phyloP scores from a whole-genome alignment of 2,888 invertebrate species.

The Zele albiditarsus region DNA sequence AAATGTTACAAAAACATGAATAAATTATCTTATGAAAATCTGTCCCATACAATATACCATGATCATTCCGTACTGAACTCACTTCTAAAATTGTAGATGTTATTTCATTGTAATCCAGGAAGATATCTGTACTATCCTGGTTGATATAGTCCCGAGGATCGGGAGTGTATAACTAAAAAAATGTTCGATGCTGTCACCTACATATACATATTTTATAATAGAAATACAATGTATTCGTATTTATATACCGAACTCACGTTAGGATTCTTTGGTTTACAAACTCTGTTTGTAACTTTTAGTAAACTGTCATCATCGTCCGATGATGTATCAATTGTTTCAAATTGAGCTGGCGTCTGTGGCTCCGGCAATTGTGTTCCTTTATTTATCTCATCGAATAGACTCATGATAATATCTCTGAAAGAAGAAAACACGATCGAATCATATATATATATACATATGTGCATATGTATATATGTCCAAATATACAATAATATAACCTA shows the following conservation, averaged over 20 bases:
- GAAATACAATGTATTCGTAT: too few relatives aligned
- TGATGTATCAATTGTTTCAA: background rate
- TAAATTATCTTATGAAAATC: background rate
- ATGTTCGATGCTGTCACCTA: too few relatives aligned
- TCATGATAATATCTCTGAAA: background rate
- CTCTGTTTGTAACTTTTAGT: background rate
- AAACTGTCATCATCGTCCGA: background rate
- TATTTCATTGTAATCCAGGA: background rate
- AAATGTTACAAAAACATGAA: too few relatives aligned
- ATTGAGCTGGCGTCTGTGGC: background rate
- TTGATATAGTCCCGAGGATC: background rate
- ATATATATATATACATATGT: background rate
- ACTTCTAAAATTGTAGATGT: constrained; percentile 1
- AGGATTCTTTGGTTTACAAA: background rate
- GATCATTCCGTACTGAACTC: background rate
- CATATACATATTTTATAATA: too few relatives aligned
- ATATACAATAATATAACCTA: background rate
- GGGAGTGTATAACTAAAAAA: background rate
- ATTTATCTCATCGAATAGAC: constrained; percentile 1
- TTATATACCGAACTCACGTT: background rate
- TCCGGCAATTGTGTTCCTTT: background rate
- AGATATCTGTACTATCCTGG: background rate
- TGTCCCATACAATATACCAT: background rate
- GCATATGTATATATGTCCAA: too few relatives aligned
- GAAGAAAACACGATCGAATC: background rate